phyloP scores from a whole-genome alignment of 2,888 invertebrate species.

The Antheraea yamamai region DNA sequence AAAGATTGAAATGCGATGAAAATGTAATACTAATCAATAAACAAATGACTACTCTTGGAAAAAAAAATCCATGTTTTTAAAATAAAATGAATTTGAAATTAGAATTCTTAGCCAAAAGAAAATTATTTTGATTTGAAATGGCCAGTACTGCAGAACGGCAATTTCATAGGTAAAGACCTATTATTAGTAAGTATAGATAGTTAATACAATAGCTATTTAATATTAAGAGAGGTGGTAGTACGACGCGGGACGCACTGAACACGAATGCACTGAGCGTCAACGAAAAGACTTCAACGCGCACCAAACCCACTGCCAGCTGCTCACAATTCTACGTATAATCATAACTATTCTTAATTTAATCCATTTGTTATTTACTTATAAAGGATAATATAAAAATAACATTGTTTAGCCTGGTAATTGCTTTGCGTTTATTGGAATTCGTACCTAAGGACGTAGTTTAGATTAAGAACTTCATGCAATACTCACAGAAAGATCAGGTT shows the following conservation, averaged over 20 bases:
- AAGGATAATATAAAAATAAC: not conserved
- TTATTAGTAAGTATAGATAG: too few relatives aligned
- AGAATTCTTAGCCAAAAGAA: too few relatives aligned
- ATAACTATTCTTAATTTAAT: not conserved
- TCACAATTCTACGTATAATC: not conserved
- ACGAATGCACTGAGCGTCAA: conserved; percentile 16
- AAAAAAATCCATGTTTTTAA: too few relatives aligned
- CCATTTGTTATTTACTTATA: not conserved
- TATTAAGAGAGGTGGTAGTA: not conserved
- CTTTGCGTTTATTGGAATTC: not conserved
- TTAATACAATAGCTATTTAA: too few relatives aligned
- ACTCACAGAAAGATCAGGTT: conserved; percentile 58
- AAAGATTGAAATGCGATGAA: too few relatives aligned
- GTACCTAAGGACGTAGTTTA: not conserved
- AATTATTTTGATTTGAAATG: too few relatives aligned
- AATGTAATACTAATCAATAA: too few relatives aligned
- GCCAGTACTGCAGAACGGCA: too few relatives aligned
- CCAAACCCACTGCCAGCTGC: not conserved
- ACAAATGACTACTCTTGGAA: too few relatives aligned
- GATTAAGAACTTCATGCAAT: not conserved
- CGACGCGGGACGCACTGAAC: not conserved
- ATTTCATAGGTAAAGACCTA: too few relatives aligned
- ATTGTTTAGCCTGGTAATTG: not conserved
- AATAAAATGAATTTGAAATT: too few relatives aligned
- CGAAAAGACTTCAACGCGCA: conserved; percentile 40